These are phyloP conservation scores for Limenitis camilla DNA, from an alignment of 2,888 invertebrate genomes.

Conservation along the genomic window DNA sequence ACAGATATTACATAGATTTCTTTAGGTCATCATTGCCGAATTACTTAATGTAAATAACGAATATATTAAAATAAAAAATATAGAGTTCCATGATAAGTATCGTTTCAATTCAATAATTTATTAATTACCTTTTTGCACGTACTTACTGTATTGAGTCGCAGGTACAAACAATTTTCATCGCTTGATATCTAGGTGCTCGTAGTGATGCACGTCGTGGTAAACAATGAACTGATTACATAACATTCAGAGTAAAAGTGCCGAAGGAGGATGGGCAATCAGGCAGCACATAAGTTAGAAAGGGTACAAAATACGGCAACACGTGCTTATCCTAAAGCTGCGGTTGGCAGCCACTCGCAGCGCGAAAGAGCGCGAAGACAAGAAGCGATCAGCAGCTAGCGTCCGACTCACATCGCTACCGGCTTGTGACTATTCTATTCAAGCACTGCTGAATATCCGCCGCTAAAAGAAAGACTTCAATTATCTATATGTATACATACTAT, in stretches of 20 bases:
- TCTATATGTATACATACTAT: slow-evolving; percentile 34
- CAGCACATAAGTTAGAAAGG: slow-evolving; percentile 35
- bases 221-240: slow-evolving; percentile 62
- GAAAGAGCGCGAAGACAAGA: slow-evolving; percentile 53
- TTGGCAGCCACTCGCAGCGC: slow-evolving; percentile 50
- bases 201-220: slow-evolving; percentile 41
- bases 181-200: slow-evolving; percentile 26
- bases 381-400: slow-evolving; percentile 49
- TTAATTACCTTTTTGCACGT: background rate
- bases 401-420: slow-evolving; percentile 72
- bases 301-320: slow-evolving; percentile 36
- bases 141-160: slow-evolving; percentile 9
- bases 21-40: too few relatives aligned
- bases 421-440: slow-evolving; percentile 62
- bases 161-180: slow-evolving; percentile 32
- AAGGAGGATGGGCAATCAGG: slow-evolving; percentile 39
- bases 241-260: slow-evolving; percentile 32
- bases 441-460: slow-evolving; percentile 53
- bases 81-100: too few relatives aligned
- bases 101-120: background rate
- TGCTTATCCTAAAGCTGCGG: slow-evolving; percentile 61
- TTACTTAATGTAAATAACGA: too few relatives aligned
- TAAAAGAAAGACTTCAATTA: slow-evolving; percentile 64
- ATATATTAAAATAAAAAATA: too few relatives aligned
- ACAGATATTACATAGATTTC: too few relatives aligned